Evolutionary conservation across 1,140 invertebrate genomes (phyloP).

Genomic region (Drosophila miranda): DNA sequence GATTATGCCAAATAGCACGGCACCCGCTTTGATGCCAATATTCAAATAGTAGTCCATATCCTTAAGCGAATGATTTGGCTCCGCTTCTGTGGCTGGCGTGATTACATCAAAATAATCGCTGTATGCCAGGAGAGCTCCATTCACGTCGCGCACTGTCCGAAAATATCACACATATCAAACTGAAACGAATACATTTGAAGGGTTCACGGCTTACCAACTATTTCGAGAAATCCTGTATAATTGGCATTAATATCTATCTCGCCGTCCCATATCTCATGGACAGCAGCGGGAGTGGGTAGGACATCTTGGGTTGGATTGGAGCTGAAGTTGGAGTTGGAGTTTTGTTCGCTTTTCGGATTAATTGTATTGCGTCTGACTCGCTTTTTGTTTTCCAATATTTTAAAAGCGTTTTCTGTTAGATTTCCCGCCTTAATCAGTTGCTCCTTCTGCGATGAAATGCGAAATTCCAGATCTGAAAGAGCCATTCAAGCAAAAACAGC

Average conservation of each 20-base stretch:
- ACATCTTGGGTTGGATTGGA: conserved; percentile 22
- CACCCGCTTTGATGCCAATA: conserved; percentile 83
- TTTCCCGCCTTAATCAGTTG: conserved; percentile 63
- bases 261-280: conserved; percentile 85
- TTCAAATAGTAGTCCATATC: conserved; percentile 72
- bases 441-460: conserved; percentile 43
- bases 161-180: neutral
- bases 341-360: conserved; percentile 40
- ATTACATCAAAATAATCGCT: conserved; percentile 85
- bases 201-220: conserved; percentile 85
- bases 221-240: conserved; percentile 92
- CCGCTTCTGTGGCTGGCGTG: conserved; percentile 65
- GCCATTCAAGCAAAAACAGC: neutral
- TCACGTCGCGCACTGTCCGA: conserved; percentile 60
- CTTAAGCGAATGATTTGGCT: conserved; percentile 57
- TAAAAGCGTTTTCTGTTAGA: conserved; percentile 67
- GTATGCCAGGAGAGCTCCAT: conserved; percentile 83
- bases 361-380: conserved; percentile 56
- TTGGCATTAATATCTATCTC: conserved; percentile 88
- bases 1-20: conserved; percentile 86
- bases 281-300: conserved; percentile 11
- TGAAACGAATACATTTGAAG: neutral
- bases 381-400: conserved; percentile 69
- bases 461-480: conserved; percentile 28
- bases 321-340: conserved; percentile 12